Evolutionary conservation across 2,113 vertebrate species (phyloP).

Genomic region (Eublepharis macularius): DNA sequence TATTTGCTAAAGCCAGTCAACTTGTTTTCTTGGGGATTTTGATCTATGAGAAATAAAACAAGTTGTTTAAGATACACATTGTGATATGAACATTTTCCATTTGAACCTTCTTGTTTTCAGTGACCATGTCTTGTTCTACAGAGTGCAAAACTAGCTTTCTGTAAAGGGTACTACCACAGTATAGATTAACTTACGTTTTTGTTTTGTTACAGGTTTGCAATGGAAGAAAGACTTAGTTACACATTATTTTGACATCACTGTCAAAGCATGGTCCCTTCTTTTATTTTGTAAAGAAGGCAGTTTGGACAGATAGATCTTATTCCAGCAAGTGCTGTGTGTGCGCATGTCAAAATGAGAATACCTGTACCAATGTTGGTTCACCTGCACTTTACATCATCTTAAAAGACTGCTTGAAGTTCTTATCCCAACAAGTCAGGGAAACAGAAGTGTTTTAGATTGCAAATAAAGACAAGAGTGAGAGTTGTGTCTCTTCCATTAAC

Average conservation of each 20-base stretch:
- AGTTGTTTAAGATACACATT: neutral
- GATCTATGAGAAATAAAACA: neutral
- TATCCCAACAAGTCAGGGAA: constrained; percentile 27
- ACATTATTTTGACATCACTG: constrained; percentile 20
- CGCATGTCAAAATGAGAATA: neutral
- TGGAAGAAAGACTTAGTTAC: constrained; percentile 32
- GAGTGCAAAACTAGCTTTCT: neutral
- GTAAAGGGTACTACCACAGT: fast-evolving
- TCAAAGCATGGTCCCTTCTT: constrained; percentile 8
- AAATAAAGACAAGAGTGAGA: constrained; percentile 51
- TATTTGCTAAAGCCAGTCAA: neutral
- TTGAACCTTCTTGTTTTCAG: neutral
- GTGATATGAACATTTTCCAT: neutral
- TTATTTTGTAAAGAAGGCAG: neutral
- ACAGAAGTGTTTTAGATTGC: constrained; percentile 19
- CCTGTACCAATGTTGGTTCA: constrained; percentile 2
- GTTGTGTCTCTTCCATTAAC: constrained; percentile 12
- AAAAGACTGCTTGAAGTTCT: constrained; percentile 42
- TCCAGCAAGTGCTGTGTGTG: constrained; percentile 15
- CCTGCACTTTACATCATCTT: constrained; percentile 11
- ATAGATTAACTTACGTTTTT: constrained; percentile 2
- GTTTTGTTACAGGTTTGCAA: constrained; percentile 48
- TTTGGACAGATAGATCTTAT: neutral
- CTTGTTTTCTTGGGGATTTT: neutral
- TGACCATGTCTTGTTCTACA: neutral